Percentiles rank a stretch among this genome's conserved stretches.
Evolutionary conservation across 2,113 vertebrate genomes (phyloP).

Genomic region (Oxyura jamaicensis): DNA sequence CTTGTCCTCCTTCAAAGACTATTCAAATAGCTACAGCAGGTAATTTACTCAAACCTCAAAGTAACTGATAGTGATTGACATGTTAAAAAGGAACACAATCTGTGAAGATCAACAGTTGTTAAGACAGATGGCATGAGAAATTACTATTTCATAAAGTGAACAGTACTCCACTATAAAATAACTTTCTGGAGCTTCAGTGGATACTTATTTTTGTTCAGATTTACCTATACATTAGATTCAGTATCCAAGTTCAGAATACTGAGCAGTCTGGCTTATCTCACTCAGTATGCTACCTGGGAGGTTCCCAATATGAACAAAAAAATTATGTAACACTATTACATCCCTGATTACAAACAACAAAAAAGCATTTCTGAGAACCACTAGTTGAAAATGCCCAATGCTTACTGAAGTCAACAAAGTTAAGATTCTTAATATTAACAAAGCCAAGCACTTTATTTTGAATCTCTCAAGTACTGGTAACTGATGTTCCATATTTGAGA

Average conservation of each 20-base stretch:
- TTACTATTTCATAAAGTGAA: slow-evolving; percentile 13
- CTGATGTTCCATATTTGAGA: neutral
- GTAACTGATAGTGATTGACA: slow-evolving; percentile 1
- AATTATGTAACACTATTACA: neutral
- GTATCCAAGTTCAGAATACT: neutral
- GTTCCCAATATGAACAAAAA: neutral
- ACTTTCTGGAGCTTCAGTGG: neutral
- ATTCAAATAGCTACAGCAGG: slow-evolving; percentile 26
- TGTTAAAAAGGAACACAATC: slow-evolving; percentile 29
- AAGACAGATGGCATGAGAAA: slow-evolving; percentile 48
- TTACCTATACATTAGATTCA: neutral
- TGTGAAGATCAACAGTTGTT: neutral
- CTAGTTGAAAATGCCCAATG: neutral
- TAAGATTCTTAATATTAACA: neutral
- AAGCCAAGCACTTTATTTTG: neutral
- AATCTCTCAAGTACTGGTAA: neutral
- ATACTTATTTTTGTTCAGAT: neutral
- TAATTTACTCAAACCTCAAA: slow-evolving; percentile 1
- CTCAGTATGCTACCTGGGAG: neutral
- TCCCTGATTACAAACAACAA: neutral
- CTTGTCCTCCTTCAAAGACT: neutral
- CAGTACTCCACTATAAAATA: neutral
- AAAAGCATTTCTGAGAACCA: neutral
- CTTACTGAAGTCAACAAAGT: neutral
- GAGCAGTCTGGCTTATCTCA: neutral